Evolutionary conservation across 30 jellyfish, hydroid and myxozoan genomes (phyloP), one percentile per base, ranked within the genome.

Genomic region (Catostylus mosaicus): DNA sequence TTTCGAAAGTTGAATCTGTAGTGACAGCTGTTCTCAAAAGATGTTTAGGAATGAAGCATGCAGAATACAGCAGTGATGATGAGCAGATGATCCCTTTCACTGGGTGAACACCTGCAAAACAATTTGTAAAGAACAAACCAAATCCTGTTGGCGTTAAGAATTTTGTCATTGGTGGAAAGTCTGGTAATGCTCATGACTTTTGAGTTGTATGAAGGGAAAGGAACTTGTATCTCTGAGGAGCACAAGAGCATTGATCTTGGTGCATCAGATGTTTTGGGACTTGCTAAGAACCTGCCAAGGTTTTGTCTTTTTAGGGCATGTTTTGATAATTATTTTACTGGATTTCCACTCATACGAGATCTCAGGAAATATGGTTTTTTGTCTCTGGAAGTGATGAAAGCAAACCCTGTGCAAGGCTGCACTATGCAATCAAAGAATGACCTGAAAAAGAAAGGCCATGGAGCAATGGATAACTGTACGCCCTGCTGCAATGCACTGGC

Each of bases 221-320:
- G 83, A 24, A 70, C 83, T 35, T 77, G 70, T 35, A 46, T 70
- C 35, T 70, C 83, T 70, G 83, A 70, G 36, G 83, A 70, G 20
- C 31, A 70, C 68, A 70, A 46, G 46, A 46, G 35, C 11, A 77
- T 70, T 38, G 83, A 75, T 33, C 83, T 70, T 38, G 83, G 83
- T 32, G 83, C 68, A 46, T 35, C 83, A 70, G 35, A 11, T 35
- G 83, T 70, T 23, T 24, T 70, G 70, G 9, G 83, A 38, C 46
- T 70, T 30, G 68, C 68, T 32, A 31, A 70, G 83, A 46, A 46
- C 66, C 30, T 70, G 18, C 83, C 83, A n/a, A 19, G 68, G 46
- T 35, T 35, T 36, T n/a, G 46, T 10, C 30, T 11, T 23, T 40
- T 20, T 46, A 38, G 24, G 70, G 46, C 34, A 7, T 70, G 68